phyloP scores from a whole-genome alignment of 2,113 vertebrate species.

The Microcebus lehilahytsara region DNA sequence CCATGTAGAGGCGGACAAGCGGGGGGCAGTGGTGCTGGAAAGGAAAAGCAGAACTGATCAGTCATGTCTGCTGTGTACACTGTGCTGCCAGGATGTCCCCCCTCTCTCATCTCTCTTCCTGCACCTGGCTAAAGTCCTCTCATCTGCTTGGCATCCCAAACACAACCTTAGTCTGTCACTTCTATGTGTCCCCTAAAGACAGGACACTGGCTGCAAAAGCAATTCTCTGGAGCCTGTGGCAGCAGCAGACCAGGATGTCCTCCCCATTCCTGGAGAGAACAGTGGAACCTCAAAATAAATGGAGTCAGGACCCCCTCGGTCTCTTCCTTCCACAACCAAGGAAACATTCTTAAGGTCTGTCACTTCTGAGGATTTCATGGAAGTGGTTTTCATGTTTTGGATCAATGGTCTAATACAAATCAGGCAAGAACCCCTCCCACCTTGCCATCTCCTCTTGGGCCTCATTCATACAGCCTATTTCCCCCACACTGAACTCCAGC shows the following conservation, averaged over 20 bases:
- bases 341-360: neutral
- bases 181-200: neutral
- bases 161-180: neutral
- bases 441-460: neutral
- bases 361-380: neutral
- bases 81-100: neutral
- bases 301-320: neutral
- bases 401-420: neutral
- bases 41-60: conserved; percentile 40
- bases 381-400: neutral
- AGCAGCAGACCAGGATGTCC: neutral
- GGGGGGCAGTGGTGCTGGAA: conserved; percentile 3
- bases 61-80: neutral
- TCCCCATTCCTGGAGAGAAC: neutral
- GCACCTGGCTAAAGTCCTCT: neutral
- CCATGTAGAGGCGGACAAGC: neutral
- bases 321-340: neutral
- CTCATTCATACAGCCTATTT: neutral
- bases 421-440: neutral
- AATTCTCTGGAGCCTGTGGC: neutral
- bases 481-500: neutral
- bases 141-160: neutral
- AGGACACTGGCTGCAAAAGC: neutral
- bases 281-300: neutral
- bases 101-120: neutral